Evolutionary conservation across 2,797 vertebrate species (phyloP).

Genomic region (Syngnathus acus): DNA sequence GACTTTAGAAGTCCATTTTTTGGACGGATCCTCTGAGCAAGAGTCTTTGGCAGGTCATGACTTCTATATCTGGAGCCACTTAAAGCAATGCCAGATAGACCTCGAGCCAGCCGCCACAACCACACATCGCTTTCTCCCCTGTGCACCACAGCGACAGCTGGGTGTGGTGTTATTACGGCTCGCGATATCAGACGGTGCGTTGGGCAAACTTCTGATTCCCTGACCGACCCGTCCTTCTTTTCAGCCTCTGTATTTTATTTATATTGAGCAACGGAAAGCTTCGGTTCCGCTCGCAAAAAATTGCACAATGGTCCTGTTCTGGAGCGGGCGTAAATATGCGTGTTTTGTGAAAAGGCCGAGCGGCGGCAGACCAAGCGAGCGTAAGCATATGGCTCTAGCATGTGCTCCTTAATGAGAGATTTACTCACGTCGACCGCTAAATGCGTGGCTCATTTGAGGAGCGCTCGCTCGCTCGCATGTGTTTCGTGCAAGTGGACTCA

Average conservation of each 20-base stretch:
- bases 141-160: constrained; percentile 4
- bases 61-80: constrained; percentile 7
- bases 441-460: constrained; percentile 66
- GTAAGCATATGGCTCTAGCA: constrained; percentile 64
- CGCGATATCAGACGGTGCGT: neutral
- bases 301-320: constrained; percentile 2
- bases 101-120: neutral
- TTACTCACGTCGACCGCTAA: constrained; percentile 72
- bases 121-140: constrained; percentile 4
- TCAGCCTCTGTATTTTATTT: neutral
- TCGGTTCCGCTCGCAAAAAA: neutral
- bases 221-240: neutral
- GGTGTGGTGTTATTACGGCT: neutral
- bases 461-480: constrained; percentile 35
- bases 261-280: neutral
- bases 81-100: constrained; percentile 3
- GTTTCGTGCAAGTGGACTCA: constrained; percentile 29
- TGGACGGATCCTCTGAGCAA: neutral
- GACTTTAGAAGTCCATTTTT: neutral
- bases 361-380: constrained; percentile 54
- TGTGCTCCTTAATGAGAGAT: constrained; percentile 71
- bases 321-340: constrained; percentile 54
- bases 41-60: constrained; percentile 4
- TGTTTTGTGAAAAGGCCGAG: constrained; percentile 60
- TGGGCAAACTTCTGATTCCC: neutral